phyloP scores from a whole-genome alignment of 2,113 vertebrate species.

The western clawed frog (Xenopus tropicalis) region DNA sequence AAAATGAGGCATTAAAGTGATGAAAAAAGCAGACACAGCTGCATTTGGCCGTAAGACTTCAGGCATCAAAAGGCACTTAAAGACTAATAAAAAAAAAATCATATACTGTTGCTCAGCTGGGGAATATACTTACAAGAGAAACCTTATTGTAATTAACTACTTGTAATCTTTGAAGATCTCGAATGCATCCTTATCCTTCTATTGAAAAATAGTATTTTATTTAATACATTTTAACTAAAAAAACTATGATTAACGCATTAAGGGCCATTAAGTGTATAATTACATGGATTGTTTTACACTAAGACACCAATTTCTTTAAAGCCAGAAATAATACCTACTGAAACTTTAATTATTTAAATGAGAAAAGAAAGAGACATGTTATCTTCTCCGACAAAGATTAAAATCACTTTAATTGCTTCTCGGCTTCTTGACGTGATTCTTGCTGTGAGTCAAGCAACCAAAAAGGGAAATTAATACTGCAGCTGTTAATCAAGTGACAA shows the following conservation, averaged over 20 bases:
- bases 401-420: constrained; percentile 86
- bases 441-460: constrained; percentile 80
- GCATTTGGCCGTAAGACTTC: background rate
- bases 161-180: constrained; percentile 13
- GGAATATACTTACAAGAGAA: constrained; percentile 17
- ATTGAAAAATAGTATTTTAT: constrained; percentile 70
- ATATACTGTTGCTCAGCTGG: constrained; percentile 12
- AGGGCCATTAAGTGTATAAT: constrained; percentile 77
- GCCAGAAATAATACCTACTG: constrained; percentile 78
- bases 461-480: constrained; percentile 69
- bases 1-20: too few relatives aligned
- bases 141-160: constrained; percentile 12
- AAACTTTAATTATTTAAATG: constrained; percentile 86
- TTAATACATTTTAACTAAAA: constrained; percentile 71
- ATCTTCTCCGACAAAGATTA: constrained; percentile 82
- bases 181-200: constrained; percentile 49
- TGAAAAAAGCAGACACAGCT: background rate
- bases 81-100: background rate
- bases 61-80: background rate
- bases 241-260: constrained; percentile 79
- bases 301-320: constrained; percentile 77
- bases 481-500: constrained; percentile 78
- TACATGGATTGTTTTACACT: constrained; percentile 78
- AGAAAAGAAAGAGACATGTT: constrained; percentile 76
- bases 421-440: constrained; percentile 75